Percentiles rank a stretch among this genome's conserved stretches.
Evolutionary conservation across 1,140 invertebrate genomes (phyloP).

Genomic region (Cyclargus thomasi): DNA sequence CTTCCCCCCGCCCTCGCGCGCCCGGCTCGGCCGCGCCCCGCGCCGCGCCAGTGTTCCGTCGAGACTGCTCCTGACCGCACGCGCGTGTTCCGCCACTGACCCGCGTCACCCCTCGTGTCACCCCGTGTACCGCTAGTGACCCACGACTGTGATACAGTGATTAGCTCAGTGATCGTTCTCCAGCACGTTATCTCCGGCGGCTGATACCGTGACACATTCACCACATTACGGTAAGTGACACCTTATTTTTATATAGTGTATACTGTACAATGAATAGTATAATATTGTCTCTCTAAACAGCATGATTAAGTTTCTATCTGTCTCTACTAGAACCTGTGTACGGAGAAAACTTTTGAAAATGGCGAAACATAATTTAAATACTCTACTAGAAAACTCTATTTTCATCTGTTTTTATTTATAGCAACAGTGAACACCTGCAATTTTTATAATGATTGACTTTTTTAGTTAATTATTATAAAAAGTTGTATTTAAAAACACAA

Average conservation of each 20-base stretch:
- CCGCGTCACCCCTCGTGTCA: slow-evolving; percentile 1
- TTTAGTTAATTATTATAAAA: no score
- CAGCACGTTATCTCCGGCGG: neutral
- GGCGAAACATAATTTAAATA: no score
- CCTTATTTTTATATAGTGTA: neutral
- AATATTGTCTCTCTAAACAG: no score
- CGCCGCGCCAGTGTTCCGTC: slow-evolving; percentile 26
- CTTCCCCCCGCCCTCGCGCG: slow-evolving; percentile 25
- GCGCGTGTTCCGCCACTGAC: slow-evolving; percentile 14
- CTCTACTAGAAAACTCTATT: no score
- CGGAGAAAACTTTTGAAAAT: no score
- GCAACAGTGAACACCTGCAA: no score
- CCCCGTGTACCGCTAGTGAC: slow-evolving; percentile 22
- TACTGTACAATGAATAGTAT: no score
- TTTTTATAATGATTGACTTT: no score
- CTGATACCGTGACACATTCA: neutral
- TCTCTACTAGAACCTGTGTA: no score
- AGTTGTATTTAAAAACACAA: no score
- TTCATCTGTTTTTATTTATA: no score
- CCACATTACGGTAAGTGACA: neutral
- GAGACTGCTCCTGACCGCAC: slow-evolving; percentile 14
- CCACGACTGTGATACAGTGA: slow-evolving; percentile 9
- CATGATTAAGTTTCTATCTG: no score
- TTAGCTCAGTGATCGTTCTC: neutral
- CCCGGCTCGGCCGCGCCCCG: slow-evolving; percentile 13